phyloP scores from a whole-genome alignment of 2,113 vertebrate genomes.

The Python bivittatus region DNA sequence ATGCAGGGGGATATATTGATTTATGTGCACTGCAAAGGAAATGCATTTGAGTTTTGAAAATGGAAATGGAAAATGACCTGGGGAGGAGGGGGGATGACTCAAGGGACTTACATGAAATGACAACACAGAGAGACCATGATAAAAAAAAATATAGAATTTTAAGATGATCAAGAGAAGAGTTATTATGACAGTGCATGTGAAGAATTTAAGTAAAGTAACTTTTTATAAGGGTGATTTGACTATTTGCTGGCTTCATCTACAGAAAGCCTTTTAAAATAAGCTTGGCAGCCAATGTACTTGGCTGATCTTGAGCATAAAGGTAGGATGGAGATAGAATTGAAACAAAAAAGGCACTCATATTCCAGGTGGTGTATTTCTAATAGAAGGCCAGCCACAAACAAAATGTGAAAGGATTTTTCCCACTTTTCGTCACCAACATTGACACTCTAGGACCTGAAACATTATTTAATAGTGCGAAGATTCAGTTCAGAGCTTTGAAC shows the following conservation, averaged over 20 bases:
- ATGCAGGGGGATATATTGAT: neutral
- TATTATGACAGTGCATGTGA: neutral
- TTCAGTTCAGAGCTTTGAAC: neutral
- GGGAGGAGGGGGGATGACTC: neutral
- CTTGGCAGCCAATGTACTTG: neutral
- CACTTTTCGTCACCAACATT: neutral
- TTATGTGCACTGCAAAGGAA: neutral
- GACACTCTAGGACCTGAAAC: neutral
- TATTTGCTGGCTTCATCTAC: neutral
- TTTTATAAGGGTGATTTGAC: constrained; percentile 10
- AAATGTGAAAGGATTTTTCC: neutral
- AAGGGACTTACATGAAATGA: neutral
- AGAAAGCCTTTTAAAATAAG: neutral
- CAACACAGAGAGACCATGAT: neutral
- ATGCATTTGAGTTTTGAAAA: neutral
- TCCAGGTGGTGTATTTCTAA: neutral
- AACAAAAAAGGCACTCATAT: neutral
- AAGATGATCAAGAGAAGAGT: neutral
- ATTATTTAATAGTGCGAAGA: neutral
- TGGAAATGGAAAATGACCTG: neutral
- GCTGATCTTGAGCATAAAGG: neutral
- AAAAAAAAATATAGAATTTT: neutral
- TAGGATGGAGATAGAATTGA: neutral
- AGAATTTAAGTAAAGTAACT: neutral
- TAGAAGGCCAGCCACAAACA: neutral